Conservation (phyloP, 2,888 invertebrate genomes). For the Andrena haemorrhoa region DNA sequence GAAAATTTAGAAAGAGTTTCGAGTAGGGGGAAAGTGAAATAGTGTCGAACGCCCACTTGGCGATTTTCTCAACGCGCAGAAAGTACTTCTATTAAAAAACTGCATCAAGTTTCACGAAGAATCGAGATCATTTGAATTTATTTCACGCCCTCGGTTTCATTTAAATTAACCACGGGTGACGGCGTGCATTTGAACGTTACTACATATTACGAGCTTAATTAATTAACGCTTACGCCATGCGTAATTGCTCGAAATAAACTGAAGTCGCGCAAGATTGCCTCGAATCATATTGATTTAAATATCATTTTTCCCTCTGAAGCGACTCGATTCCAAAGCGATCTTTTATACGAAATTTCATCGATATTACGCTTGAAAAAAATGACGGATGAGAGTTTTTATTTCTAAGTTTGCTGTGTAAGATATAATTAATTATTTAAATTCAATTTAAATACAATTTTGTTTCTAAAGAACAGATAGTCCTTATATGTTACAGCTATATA, state of each 20-base stretch:
- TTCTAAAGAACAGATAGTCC: not conserved
- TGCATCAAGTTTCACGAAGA: not conserved
- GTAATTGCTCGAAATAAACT: constrained; percentile 13
- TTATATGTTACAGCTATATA: not conserved
- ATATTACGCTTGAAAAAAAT: not conserved
- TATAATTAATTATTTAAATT: not conserved
- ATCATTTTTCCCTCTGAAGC: not conserved
- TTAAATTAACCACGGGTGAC: constrained; percentile 4
- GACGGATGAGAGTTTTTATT: not conserved
- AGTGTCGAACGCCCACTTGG: too few species aligned
- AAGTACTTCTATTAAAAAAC: not conserved
- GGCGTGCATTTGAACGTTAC: not conserved
- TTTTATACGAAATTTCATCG: not conserved
- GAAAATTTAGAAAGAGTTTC: not conserved
- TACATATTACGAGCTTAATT: constrained; percentile 24
- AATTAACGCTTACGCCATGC: constrained; percentile 4
- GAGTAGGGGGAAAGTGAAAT: not conserved
- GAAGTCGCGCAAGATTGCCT: not conserved
- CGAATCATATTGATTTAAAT: not conserved
- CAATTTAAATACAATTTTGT: not conserved
- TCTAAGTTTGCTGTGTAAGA: not conserved
- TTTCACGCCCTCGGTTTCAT: not conserved
- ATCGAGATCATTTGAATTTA: constrained; percentile 7
- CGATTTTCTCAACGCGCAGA: not conserved
- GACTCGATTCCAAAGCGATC: not conserved